phyloP scores from a whole-genome alignment of 1,140 invertebrate species.

The Camponotus pennsylvanicus region DNA sequence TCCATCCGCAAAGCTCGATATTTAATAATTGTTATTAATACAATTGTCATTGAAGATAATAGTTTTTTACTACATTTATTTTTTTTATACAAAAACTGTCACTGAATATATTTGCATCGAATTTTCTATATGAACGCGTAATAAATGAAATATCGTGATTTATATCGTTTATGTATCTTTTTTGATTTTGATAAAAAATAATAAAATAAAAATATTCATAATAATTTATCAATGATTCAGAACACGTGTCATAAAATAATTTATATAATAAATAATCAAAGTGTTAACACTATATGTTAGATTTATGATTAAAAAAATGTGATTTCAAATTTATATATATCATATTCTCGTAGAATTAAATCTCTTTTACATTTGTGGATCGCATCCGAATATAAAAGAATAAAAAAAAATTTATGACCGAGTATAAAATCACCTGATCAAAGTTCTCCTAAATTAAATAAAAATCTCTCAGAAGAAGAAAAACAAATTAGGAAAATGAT shows the following conservation, averaged over 20 bases:
- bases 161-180: background rate
- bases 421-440: background rate
- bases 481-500: background rate
- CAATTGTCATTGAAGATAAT: background rate
- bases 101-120: background rate
- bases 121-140: background rate
- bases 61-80: background rate
- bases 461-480: background rate
- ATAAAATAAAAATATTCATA: background rate
- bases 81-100: background rate
- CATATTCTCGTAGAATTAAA: background rate
- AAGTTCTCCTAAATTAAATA: background rate
- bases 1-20: background rate
- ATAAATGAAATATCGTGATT: background rate
- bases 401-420: background rate
- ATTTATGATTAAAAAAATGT: background rate
- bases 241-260: background rate
- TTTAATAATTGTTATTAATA: slow-evolving; percentile 38
- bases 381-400: background rate
- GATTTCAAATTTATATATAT: background rate
- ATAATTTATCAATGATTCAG: background rate
- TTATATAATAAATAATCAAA: background rate
- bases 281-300: background rate
- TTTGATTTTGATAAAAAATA: background rate
- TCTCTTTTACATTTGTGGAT: background rate